Percentiles rank a stretch among this genome's conserved stretches.
Conservation (phyloP, 2,888 invertebrate species). For the Drosophila austrosaltans region DNA sequence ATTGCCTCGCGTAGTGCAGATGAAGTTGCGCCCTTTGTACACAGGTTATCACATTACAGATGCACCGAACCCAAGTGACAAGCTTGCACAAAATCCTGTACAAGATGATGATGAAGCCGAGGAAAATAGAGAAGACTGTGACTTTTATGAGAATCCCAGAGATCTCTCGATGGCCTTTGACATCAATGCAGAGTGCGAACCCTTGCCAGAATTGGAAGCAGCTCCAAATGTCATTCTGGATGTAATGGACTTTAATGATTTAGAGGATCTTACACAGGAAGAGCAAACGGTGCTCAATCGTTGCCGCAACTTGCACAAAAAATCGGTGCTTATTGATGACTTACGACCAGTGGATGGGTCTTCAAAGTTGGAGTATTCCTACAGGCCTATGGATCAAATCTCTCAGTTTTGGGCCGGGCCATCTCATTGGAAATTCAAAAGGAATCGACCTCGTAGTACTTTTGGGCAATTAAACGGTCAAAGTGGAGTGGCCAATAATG, state of each 20-base stretch:
- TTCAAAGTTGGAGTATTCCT: slow-evolving; percentile 88
- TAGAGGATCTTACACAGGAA: slow-evolving; percentile 83
- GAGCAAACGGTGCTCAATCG: slow-evolving; percentile 80
- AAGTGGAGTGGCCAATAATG: neutral
- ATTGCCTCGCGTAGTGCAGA: slow-evolving; percentile 53
- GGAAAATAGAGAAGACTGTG: slow-evolving; percentile 81
- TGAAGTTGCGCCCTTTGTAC: slow-evolving; percentile 77
- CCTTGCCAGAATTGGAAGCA: slow-evolving; percentile 84
- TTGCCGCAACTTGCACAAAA: slow-evolving; percentile 81
- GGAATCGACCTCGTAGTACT: slow-evolving; percentile 73
- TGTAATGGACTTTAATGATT: slow-evolving; percentile 83
- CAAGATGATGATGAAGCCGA: slow-evolving; percentile 79
- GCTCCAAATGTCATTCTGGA: slow-evolving; percentile 58
- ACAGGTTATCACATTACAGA: slow-evolving; percentile 81
- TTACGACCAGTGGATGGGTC: slow-evolving; percentile 85
- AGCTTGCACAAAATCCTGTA: slow-evolving; percentile 29
- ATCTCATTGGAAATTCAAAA: slow-evolving; percentile 90
- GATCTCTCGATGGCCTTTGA: slow-evolving; percentile 87
- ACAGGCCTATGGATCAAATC: slow-evolving; percentile 85
- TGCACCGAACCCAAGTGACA: slow-evolving; percentile 72
- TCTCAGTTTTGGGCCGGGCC: slow-evolving; percentile 91
- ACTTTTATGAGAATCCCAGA: slow-evolving; percentile 84
- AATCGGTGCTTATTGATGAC: slow-evolving; percentile 85
- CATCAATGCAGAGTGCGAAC: slow-evolving; percentile 87
- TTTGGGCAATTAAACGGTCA: slow-evolving; percentile 37